phyloP scores from a whole-genome alignment of 2,888 invertebrate genomes.

The Lochmaea crataegi region DNA sequence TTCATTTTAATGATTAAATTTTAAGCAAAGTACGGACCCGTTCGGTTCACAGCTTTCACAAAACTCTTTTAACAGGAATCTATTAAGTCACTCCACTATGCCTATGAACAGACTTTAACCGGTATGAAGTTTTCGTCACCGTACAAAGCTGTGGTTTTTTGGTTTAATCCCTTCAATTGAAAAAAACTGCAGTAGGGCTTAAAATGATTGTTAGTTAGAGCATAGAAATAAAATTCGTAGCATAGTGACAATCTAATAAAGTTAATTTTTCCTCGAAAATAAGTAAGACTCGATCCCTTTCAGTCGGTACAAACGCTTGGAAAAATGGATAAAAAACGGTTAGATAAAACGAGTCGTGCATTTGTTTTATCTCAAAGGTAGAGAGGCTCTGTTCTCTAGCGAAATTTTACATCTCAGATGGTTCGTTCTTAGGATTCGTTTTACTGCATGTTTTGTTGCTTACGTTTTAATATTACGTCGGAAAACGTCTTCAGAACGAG shows the following conservation, averaged over 20 bases:
- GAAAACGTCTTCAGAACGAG: slow-evolving; percentile 18
- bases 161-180: too few relatives aligned
- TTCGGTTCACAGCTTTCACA: too few relatives aligned
- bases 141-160: too few relatives aligned
- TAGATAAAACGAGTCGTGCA: slow-evolving; percentile 16
- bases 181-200: too few relatives aligned
- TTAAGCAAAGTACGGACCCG: too few relatives aligned
- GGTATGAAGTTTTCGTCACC: too few relatives aligned
- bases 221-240: too few relatives aligned
- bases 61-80: too few relatives aligned
- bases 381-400: slow-evolving; percentile 11
- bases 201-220: too few relatives aligned
- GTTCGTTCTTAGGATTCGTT: slow-evolving; percentile 20
- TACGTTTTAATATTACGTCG: slow-evolving; percentile 7
- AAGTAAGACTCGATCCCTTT: background rate
- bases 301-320: background rate
- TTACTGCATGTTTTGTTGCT: slow-evolving; percentile 22
- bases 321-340: background rate
- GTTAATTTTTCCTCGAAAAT: background rate
- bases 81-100: too few relatives aligned
- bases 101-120: too few relatives aligned
- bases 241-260: background rate
- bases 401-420: slow-evolving; percentile 26
- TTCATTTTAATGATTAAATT: too few relatives aligned
- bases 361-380: slow-evolving; percentile 30